Conservation (phyloP, 1,140 invertebrate genomes). For the Eulimnadia texana region DNA sequence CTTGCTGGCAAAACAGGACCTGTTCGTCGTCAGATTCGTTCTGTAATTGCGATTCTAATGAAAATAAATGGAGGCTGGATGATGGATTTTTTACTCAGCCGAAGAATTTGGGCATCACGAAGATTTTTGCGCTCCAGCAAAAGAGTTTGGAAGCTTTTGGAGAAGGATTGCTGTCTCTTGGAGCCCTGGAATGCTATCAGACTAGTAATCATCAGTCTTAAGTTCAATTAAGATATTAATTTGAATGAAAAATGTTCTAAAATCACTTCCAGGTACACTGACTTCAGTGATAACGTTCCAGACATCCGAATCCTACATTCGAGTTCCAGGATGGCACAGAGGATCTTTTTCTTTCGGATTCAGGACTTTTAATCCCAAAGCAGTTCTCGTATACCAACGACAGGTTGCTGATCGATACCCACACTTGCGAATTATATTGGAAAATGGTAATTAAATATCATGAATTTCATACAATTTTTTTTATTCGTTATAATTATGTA, state of each 20-base stretch:
- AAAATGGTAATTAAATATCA: slow-evolving; percentile 42
- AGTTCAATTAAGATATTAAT: not conserved
- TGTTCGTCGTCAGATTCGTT: slow-evolving; percentile 51
- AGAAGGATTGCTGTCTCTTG: slow-evolving; percentile 68
- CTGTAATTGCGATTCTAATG: slow-evolving; percentile 71
- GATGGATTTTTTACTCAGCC: slow-evolving; percentile 66
- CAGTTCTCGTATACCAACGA: slow-evolving; percentile 77
- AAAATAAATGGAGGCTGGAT: slow-evolving; percentile 72
- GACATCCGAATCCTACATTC: slow-evolving; percentile 76
- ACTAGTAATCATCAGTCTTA: slow-evolving; percentile 46
- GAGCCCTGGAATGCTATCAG: slow-evolving; percentile 82
- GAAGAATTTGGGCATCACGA: slow-evolving; percentile 68
- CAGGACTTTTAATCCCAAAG: slow-evolving; percentile 71
- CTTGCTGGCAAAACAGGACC: slow-evolving; percentile 41
- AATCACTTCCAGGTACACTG: slow-evolving; percentile 55
- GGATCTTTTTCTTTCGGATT: slow-evolving; percentile 86
- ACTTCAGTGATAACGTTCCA: slow-evolving; percentile 85
- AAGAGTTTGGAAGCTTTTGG: slow-evolving; percentile 62
- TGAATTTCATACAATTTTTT: no score
- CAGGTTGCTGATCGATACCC: slow-evolving; percentile 73
- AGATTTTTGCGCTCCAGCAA: slow-evolving; percentile 79
- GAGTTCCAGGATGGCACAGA: slow-evolving; percentile 65
- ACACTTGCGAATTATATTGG: slow-evolving; percentile 74
- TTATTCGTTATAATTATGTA: no score
- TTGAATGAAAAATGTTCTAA: no score